These are phyloP conservation scores for Lepidocolaptes lacrymiger DNA, from an alignment of 2,797 vertebrate species.

Conservation along the genomic window DNA sequence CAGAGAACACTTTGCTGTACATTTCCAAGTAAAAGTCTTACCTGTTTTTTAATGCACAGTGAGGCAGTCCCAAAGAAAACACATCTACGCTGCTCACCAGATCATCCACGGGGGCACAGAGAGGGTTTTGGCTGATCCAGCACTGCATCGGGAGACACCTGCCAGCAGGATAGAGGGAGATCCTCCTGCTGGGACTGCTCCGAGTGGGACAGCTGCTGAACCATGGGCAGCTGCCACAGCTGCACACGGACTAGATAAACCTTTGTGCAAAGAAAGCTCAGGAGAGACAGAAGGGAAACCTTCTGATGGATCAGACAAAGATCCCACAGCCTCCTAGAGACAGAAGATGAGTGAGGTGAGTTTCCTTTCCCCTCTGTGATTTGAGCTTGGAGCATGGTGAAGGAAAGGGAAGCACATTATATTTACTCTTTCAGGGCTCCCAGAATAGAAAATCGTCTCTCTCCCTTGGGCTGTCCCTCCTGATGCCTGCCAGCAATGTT, in stretches of 20 bases:
- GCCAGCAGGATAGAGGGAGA: not conserved
- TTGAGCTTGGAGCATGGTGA: not conserved
- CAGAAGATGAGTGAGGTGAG: not conserved
- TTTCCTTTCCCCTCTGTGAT: not conserved
- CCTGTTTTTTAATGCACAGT: conserved; percentile 76
- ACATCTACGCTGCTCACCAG: conserved; percentile 84
- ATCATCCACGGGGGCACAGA: conserved; percentile 77
- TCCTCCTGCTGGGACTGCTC: not conserved
- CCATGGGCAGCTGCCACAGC: not conserved
- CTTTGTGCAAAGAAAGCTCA: not conserved
- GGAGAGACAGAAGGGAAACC: not conserved
- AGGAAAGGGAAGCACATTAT: not conserved
- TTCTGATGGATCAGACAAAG: not conserved
- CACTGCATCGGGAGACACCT: not conserved
- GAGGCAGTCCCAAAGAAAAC: conserved; percentile 83
- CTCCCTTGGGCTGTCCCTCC: not conserved
- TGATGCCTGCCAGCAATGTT: not conserved
- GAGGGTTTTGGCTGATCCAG: not conserved
- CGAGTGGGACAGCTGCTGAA: not conserved
- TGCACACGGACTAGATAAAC: not conserved
- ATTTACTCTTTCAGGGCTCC: not conserved
- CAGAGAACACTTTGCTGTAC: not conserved
- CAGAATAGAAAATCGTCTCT: not conserved
- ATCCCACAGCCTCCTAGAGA: not conserved
- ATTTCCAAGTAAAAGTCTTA: conserved; percentile 15